These are phyloP conservation scores for Hoplodrina ambigua DNA, from an alignment of 2,888 invertebrate genomes.

Conservation along the genomic window DNA sequence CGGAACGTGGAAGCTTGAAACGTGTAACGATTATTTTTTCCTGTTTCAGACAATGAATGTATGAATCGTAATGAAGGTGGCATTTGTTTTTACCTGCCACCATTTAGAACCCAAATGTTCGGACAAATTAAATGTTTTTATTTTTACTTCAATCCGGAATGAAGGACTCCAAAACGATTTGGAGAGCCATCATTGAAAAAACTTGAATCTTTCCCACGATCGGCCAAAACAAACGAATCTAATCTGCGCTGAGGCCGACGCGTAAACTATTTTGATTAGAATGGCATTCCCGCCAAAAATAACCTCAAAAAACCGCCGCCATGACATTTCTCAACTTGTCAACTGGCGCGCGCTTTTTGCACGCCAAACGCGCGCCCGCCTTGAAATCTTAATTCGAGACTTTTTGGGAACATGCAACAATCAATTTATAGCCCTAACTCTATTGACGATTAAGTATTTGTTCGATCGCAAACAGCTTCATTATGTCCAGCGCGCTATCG, in stretches of 20 bases:
- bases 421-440: constrained; percentile 81
- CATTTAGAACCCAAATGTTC: constrained; percentile 50
- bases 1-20: constrained; percentile 58
- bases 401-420: constrained; percentile 70
- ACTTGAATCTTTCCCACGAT: constrained; percentile 80
- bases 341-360: constrained; percentile 83
- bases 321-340: constrained; percentile 88
- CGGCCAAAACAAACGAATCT: constrained; percentile 73
- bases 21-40: constrained; percentile 59
- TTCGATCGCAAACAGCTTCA: constrained; percentile 80
- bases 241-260: constrained; percentile 72
- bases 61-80: constrained; percentile 56
- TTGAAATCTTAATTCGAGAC: constrained; percentile 88
- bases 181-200: constrained; percentile 68
- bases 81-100: constrained; percentile 54
- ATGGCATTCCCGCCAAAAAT: constrained; percentile 86
- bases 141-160: constrained; percentile 66
- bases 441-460: constrained; percentile 78
- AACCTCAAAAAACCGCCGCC: constrained; percentile 79
- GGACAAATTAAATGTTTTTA: constrained; percentile 65
- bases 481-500: constrained; percentile 72
- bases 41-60: constrained; percentile 53
- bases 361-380: constrained; percentile 77
- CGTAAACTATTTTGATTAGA: constrained; percentile 91
- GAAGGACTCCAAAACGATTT: constrained; percentile 65